Evolutionary conservation across 1,140 invertebrate genomes (phyloP), one percentile per base, ranked within the genome.

Genomic region (Trichogramma pretiosum): DNA sequence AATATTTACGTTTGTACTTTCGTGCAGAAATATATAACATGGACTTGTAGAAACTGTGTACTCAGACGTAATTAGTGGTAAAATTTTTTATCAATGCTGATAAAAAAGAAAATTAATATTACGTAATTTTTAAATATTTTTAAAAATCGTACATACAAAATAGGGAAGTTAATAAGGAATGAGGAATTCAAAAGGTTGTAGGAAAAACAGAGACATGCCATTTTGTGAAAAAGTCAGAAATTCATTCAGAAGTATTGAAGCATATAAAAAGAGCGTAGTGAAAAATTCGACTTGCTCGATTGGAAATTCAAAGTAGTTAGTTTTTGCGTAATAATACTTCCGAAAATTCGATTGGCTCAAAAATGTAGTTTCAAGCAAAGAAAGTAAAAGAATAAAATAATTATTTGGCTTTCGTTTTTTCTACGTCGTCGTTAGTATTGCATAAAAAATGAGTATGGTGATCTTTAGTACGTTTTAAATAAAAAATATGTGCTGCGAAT

Each of bases 151-250:
- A 32, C 9, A 26, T 2, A 18, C 19, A 41, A 32, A 3, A 30
- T 45, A n/a, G n/a, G n/a, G n/a, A n/a, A n/a, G n/a, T n/a, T 7
- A 11, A 28, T 28, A 56, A 55, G 55, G 50, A 56, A 52, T 9
- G n/a, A n/a, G n/a, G n/a, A n/a, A n/a, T n/a, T n/a, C n/a, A n/a
- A 46, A 30, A 38, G 43, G 34, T 18, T 46, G 13, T 21, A 42
- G 39, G 49, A 59, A 61, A 54, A 59, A 63, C 61, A 63, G 59
- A 62, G 54, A 64, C 63, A 70, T 68, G 66, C 64, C 63, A 60
- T 63, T 41, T 60, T 60, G 64, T 64, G 65, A 67, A 70, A 68
- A 68, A 70, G 65, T 60, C 60, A 69, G 65, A 70, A 70, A 64
- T 67, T 59, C 60, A n/a, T n/a, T n/a, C n/a, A n/a, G n/a, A n/a